These are phyloP conservation scores for Paedocypris micromegethes DNA, from an alignment of 2,797 vertebrate genomes.

Conservation along the genomic window DNA sequence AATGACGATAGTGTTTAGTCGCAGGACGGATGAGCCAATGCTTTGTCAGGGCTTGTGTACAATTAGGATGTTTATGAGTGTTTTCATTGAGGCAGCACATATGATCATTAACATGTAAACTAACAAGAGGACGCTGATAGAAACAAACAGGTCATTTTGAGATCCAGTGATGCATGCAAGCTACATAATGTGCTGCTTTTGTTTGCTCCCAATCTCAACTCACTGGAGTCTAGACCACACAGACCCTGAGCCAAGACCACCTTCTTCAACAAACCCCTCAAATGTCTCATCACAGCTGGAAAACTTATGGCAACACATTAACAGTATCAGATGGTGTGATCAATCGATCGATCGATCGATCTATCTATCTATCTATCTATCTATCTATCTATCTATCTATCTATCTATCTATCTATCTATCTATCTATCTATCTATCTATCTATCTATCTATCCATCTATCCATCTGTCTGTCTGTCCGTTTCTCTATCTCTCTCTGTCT, in stretches of 20 bases:
- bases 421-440: too few relatives aligned
- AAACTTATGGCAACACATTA: too few relatives aligned
- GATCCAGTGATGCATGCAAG: constrained; percentile 22
- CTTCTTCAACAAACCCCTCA: too few relatives aligned
- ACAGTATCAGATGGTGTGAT: too few relatives aligned
- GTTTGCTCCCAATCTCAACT: constrained; percentile 28
- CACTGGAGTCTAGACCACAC: constrained; percentile 39
- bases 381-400: too few relatives aligned
- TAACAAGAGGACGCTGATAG: constrained; percentile 18
- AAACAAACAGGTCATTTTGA: constrained; percentile 11
- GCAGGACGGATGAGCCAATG: not conserved
- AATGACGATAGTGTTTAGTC: not conserved
- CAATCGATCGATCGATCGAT: too few relatives aligned
- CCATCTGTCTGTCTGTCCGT: too few relatives aligned
- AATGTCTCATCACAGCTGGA: too few relatives aligned
- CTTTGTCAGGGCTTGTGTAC: not conserved
- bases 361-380: too few relatives aligned
- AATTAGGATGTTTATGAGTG: constrained; percentile 4
- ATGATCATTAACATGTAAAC: not conserved
- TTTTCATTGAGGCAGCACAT: not conserved
- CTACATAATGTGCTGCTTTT: constrained; percentile 32
- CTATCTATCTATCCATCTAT: too few relatives aligned
- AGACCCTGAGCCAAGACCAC: not conserved
- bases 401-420: too few relatives aligned
- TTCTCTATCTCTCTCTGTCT: too few relatives aligned